Percentiles rank a stretch among this genome's conserved stretches.
Conservation (phyloP, 2,888 invertebrate species). For the Mythimna loreyi region DNA sequence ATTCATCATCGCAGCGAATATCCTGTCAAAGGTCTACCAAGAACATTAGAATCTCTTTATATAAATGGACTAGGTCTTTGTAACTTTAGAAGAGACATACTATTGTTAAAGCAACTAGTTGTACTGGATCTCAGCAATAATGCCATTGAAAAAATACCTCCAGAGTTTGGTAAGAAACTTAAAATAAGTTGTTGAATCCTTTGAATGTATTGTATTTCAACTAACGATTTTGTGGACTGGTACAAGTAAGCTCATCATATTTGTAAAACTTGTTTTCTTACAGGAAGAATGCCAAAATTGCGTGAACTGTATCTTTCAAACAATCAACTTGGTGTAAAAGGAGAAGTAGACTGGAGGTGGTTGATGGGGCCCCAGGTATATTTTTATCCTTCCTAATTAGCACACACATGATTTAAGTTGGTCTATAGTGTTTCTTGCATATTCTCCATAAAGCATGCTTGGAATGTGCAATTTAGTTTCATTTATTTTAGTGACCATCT, state of each 20-base stretch:
- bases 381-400: not conserved
- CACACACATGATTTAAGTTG: too few species aligned
- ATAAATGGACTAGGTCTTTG: constrained; percentile 92
- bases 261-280: constrained; percentile 52
- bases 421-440: too few species aligned
- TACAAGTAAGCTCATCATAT: not conserved
- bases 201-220: not conserved
- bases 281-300: constrained; percentile 90
- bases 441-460: too few species aligned
- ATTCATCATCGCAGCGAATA: constrained; percentile 92
- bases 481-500: too few species aligned
- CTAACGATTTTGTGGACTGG: not conserved
- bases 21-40: constrained; percentile 93
- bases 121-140: constrained; percentile 93
- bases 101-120: constrained; percentile 92
- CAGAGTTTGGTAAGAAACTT: constrained; percentile 91
- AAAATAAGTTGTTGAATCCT: not conserved
- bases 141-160: constrained; percentile 93
- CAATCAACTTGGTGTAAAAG: constrained; percentile 91
- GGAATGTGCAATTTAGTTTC: too few species aligned
- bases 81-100: constrained; percentile 93
- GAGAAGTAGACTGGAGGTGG: constrained; percentile 92
- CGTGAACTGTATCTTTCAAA: constrained; percentile 92
- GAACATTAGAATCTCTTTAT: constrained; percentile 92
- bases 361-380: constrained; percentile 87